Percentiles rank a stretch among this genome's conserved stretches.
Conservation (phyloP, 2,888 invertebrate genomes). For the Laspeyria flexula region DNA sequence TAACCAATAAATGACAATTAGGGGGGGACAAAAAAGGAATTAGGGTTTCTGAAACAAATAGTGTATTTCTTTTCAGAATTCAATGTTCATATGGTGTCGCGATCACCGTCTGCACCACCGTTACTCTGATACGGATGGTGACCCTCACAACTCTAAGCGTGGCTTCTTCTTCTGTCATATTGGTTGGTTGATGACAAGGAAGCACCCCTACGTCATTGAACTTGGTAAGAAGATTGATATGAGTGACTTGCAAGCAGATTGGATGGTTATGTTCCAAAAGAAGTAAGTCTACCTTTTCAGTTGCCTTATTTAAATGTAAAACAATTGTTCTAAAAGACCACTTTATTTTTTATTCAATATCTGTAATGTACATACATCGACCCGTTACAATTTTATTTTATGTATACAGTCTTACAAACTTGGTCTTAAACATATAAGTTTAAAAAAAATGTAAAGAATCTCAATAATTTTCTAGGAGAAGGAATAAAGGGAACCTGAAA, state of each 20-base stretch:
- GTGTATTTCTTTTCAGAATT: conserved; percentile 83
- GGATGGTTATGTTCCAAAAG: conserved; percentile 90
- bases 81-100: conserved; percentile 91
- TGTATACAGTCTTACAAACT: too few relatives aligned
- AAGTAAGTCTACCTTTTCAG: conserved; percentile 87
- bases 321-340: too few relatives aligned
- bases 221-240: conserved; percentile 90
- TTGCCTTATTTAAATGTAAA: too few relatives aligned
- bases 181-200: conserved; percentile 93
- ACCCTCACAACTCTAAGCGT: conserved; percentile 92
- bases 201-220: conserved; percentile 91
- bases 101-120: conserved; percentile 94
- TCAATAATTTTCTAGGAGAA: too few relatives aligned
- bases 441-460: too few relatives aligned
- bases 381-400: too few relatives aligned
- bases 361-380: too few relatives aligned
- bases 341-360: too few relatives aligned
- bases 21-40: too few relatives aligned
- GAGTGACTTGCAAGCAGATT: conserved; percentile 91
- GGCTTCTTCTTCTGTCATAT: conserved; percentile 96
- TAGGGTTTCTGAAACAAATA: background rate
- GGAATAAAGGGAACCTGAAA: too few relatives aligned
- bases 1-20: too few relatives aligned
- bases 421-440: too few relatives aligned
- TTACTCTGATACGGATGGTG: conserved; percentile 89